Conservation (phyloP, 2,888 invertebrate species). For the Agrypnus murinus region DNA sequence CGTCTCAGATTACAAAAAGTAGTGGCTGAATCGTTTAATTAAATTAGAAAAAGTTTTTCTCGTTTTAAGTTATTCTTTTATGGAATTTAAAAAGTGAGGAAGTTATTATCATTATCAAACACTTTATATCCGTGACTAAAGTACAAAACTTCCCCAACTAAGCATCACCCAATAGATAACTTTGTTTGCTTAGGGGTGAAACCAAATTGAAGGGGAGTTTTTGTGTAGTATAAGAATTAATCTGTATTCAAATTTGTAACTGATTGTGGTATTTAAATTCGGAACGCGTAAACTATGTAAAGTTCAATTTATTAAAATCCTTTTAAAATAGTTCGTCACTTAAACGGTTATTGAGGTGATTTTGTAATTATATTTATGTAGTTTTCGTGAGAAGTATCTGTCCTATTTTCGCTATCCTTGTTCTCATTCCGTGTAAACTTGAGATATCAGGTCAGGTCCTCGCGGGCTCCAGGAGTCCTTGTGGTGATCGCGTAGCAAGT, state of each 20-base stretch:
- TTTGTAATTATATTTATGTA: constrained; percentile 22
- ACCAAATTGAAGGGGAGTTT: constrained; percentile 49
- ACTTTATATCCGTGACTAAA: constrained; percentile 35
- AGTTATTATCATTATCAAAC: constrained; percentile 28
- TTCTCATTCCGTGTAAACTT: constrained; percentile 43
- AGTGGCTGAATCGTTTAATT: no score
- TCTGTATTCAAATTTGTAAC: constrained; percentile 42
- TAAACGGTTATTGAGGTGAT: constrained; percentile 15
- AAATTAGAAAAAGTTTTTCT: no score
- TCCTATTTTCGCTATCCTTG: constrained; percentile 45
- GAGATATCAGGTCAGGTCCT: constrained; percentile 48
- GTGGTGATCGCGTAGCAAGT: constrained; percentile 47
- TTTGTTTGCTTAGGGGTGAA: constrained; percentile 47
- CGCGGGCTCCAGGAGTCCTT: constrained; percentile 45
- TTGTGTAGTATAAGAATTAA: constrained; percentile 45
- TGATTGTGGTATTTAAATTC: constrained; percentile 39
- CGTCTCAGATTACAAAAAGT: no score
- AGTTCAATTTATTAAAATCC: not conserved
- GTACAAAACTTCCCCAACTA: constrained; percentile 39
- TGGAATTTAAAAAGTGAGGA: not conserved
- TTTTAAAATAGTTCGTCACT: not conserved
- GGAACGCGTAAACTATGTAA: constrained; percentile 20
- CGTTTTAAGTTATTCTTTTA: no score
- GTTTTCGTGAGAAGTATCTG: constrained; percentile 18
- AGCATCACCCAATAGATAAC: constrained; percentile 43